Conservation (phyloP, 2,888 invertebrate genomes). For the Heliconius ismenius region DNA sequence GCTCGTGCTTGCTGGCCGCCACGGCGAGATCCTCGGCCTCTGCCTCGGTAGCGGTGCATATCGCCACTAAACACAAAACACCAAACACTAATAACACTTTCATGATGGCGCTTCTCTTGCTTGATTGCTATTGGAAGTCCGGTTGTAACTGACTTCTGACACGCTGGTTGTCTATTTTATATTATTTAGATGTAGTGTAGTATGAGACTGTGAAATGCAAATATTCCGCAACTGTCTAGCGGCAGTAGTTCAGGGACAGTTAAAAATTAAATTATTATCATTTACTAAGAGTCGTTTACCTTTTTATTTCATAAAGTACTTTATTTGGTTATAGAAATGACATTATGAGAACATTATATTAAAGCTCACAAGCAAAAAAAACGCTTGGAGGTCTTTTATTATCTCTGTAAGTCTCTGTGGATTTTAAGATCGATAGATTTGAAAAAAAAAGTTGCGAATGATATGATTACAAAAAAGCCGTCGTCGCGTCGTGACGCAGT, state of each 20-base stretch:
- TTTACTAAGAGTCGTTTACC: conserved; percentile 11
- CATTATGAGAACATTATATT: background rate
- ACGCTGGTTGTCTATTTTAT: conserved; percentile 70
- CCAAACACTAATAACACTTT: conserved; percentile 66
- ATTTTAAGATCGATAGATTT: background rate
- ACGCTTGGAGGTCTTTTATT: background rate
- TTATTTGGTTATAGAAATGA: background rate
- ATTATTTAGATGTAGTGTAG: conserved; percentile 61
- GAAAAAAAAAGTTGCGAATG: background rate
- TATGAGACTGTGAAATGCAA: conserved; percentile 61
- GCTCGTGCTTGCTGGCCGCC: conserved; percentile 80
- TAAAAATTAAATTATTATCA: conserved; percentile 40
- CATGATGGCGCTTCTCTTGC: conserved; percentile 52
- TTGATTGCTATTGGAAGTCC: conserved; percentile 65
- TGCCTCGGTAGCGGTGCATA: conserved; percentile 60
- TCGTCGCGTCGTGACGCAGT: no score
- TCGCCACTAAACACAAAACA: conserved; percentile 65
- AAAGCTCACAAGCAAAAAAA: background rate
- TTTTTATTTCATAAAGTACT: background rate
- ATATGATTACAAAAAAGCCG: background rate
- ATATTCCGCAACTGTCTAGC: conserved; percentile 72
- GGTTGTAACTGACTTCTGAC: conserved; percentile 70
- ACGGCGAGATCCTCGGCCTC: conserved; percentile 69
- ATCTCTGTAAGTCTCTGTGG: background rate
- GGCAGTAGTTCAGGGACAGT: conserved; percentile 72